Percentiles rank a stretch among this genome's conserved stretches.
Evolutionary conservation across 1,140 invertebrate genomes (phyloP).

Genomic region (Macrotrachela quadricornifera): DNA sequence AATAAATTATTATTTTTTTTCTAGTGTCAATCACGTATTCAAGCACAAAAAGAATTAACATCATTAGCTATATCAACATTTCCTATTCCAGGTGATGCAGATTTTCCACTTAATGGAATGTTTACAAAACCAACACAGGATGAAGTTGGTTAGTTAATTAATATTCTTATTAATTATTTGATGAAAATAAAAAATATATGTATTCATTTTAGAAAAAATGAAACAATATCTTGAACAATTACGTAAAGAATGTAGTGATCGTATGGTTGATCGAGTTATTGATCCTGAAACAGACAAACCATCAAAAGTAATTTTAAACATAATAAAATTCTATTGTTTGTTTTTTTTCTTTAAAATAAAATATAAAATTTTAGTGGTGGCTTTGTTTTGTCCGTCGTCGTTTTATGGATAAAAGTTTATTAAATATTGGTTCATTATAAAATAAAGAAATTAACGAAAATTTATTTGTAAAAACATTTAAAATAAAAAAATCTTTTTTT

Average conservation of each 20-base stretch:
- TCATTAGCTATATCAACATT: slow-evolving; percentile 78
- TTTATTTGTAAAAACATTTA: no score
- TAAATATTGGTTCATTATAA: no score
- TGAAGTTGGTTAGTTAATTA: slow-evolving; percentile 16
- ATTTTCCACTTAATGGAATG: slow-evolving; percentile 89
- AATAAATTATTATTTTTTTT: not conserved
- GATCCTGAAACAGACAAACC: slow-evolving; percentile 69
- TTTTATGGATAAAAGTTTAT: slow-evolving; percentile 61
- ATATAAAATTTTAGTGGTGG: slow-evolving; percentile 55
- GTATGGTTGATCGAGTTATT: slow-evolving; percentile 77
- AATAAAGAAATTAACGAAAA: no score
- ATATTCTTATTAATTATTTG: no score
- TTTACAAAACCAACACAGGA: slow-evolving; percentile 56
- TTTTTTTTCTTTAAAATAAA: slow-evolving; percentile 2
- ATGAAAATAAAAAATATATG: no score
- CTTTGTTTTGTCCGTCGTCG: slow-evolving; percentile 94
- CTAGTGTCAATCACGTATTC: slow-evolving; percentile 56
- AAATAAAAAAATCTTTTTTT: no score
- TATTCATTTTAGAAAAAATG: slow-evolving; percentile 51
- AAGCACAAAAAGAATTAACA: slow-evolving; percentile 83
- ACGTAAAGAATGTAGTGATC: slow-evolving; percentile 70
- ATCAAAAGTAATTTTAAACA: slow-evolving; percentile 47
- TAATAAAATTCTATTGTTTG: not conserved
- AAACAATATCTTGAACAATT: slow-evolving; percentile 77
- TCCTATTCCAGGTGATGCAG: slow-evolving; percentile 80